Percentiles rank a stretch among this genome's conserved stretches.
These are phyloP conservation scores for Tigriopus californicus DNA, from an alignment of 2,888 invertebrate genomes.

Conservation along the genomic window DNA sequence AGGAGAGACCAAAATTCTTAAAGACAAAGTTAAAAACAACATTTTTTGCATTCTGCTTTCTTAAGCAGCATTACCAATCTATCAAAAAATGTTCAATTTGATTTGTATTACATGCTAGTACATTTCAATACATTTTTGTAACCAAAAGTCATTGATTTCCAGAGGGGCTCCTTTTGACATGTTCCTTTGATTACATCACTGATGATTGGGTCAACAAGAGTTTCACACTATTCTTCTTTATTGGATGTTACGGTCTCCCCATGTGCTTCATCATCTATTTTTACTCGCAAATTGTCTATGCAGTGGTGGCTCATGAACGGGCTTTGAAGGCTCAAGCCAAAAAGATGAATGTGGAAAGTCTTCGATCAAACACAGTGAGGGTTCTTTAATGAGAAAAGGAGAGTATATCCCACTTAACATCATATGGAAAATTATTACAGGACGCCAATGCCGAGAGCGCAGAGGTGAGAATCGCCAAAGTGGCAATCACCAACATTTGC, in stretches of 20 bases:
- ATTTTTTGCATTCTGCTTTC: too few species aligned
- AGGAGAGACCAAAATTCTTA: too few species aligned
- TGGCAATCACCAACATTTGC: constrained; percentile 19
- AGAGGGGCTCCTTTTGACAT: constrained; percentile 30
- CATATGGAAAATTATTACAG: neutral
- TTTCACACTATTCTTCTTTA: constrained; percentile 35
- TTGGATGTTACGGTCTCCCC: constrained; percentile 28
- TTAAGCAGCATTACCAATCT: too few species aligned
- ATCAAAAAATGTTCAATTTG: too few species aligned
- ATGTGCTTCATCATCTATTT: constrained; percentile 38
- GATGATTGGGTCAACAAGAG: constrained; percentile 35
- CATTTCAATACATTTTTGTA: constrained; percentile 18
- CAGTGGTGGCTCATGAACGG: constrained; percentile 64
- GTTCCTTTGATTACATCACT: constrained; percentile 34
- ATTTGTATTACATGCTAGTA: neutral
- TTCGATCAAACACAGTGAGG: constrained; percentile 38
- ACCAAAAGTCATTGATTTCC: constrained; percentile 21
- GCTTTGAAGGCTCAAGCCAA: constrained; percentile 75
- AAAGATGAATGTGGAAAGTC: constrained; percentile 77
- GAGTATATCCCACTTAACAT: neutral
- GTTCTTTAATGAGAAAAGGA: neutral
- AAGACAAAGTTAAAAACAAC: too few species aligned
- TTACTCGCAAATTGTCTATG: constrained; percentile 45
- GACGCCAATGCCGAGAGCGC: constrained; percentile 11
- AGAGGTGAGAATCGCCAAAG: constrained; percentile 20